These are phyloP conservation scores for Lota lota DNA, from an alignment of 2,113 vertebrate genomes.

Conservation along the genomic window DNA sequence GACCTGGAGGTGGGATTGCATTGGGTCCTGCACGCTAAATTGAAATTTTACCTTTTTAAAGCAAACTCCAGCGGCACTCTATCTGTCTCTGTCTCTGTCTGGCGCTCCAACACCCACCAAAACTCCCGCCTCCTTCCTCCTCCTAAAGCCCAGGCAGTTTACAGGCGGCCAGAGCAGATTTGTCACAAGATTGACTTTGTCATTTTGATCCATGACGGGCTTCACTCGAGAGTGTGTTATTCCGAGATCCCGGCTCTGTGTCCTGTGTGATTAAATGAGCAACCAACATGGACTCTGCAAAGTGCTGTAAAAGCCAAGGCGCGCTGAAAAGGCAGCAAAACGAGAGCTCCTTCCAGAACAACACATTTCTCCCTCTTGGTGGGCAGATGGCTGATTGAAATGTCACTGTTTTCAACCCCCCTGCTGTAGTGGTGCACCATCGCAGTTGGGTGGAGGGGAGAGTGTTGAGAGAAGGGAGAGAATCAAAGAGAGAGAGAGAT, in stretches of 20 bases:
- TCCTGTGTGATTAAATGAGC: conserved; percentile 52
- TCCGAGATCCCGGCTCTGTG: conserved; percentile 24
- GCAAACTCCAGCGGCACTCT: conserved; percentile 22
- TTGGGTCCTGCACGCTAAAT: conserved; percentile 29
- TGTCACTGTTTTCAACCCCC: conserved; percentile 18
- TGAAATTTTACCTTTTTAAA: conserved; percentile 39
- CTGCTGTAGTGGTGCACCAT: conserved; percentile 16
- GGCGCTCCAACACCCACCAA: conserved; percentile 29
- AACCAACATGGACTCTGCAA: conserved; percentile 37
- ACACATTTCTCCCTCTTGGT: not conserved
- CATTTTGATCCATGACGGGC: conserved; percentile 60
- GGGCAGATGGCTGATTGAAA: conserved; percentile 28
- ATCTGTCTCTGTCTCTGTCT: conserved; percentile 9
- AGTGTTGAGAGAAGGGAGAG: conserved; percentile 6
- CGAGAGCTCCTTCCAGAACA: not conserved
- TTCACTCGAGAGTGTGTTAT: conserved; percentile 44
- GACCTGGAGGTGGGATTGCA: conserved; percentile 13
- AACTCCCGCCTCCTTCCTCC: conserved; percentile 7
- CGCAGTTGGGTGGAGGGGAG: conserved; percentile 22
- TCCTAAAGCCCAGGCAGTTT: conserved; percentile 26
- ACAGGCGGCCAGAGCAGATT: conserved; percentile 46
- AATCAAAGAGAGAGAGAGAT: not conserved
- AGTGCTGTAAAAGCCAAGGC: conserved; percentile 29
- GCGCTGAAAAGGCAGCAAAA: not conserved
- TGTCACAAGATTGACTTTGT: conserved; percentile 58